phyloP scores from a whole-genome alignment of 2,113 vertebrate genomes.

The Gasterosteus aculeatus region DNA sequence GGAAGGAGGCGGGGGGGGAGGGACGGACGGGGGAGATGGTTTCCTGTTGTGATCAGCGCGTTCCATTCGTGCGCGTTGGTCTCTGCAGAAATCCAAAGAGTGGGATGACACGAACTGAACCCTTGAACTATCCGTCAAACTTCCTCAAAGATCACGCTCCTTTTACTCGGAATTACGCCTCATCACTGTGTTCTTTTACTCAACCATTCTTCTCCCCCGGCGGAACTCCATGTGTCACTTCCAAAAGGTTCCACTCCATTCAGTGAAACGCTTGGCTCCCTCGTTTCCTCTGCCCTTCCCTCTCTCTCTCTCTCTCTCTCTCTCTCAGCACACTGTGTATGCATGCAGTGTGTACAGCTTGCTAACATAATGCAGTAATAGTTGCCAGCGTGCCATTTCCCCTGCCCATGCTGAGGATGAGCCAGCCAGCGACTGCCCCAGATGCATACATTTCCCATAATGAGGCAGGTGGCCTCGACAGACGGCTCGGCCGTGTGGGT shows the following conservation, averaged over 20 bases:
- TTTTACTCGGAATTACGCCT: conserved; percentile 7
- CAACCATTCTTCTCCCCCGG: conserved; percentile 19
- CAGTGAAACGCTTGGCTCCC: conserved; percentile 49
- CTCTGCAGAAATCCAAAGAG: conserved; percentile 48
- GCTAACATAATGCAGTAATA: conserved; percentile 78
- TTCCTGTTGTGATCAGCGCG: conserved; percentile 68
- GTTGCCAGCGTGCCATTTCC: conserved; percentile 75
- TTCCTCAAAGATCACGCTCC: not conserved
- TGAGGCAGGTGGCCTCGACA: conserved; percentile 81
- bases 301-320: conserved; percentile 5
- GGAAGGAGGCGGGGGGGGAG: conserved; percentile 36
- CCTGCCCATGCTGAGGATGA: conserved; percentile 70
- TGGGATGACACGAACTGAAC: conserved; percentile 39
- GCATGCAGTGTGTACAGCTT: conserved; percentile 67
- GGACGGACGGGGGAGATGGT: conserved; percentile 72
- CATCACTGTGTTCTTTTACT: not conserved
- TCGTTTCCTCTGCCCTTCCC: conserved; percentile 16
- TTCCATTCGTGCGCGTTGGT: conserved; percentile 62
- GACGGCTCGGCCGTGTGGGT: conserved; percentile 78
- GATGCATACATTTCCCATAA: conserved; percentile 82
- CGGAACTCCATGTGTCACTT: conserved; percentile 47
- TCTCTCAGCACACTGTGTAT: conserved; percentile 38
- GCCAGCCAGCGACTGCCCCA: conserved; percentile 77
- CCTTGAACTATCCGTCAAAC: conserved; percentile 23
- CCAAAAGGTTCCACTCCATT: conserved; percentile 39